Evolutionary conservation across 2,113 vertebrate genomes (phyloP), one percentile per base, ranked within the genome.

Genomic region (Lamprologus tigripictilis): DNA sequence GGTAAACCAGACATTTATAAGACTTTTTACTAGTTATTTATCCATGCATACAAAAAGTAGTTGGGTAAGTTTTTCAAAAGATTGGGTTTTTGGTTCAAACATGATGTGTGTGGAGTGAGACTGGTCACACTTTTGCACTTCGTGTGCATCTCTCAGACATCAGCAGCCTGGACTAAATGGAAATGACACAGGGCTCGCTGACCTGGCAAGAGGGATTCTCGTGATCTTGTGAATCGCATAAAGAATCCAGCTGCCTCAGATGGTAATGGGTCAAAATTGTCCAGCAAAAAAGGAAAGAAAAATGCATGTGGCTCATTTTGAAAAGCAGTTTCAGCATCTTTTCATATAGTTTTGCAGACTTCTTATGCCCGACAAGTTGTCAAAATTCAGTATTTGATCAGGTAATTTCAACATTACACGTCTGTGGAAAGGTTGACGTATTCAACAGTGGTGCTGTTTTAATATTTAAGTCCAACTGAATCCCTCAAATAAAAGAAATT

Each of bases 41-140:
- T 17, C 6, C 26, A 31, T 31, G 10, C 9, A 47, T 31, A 0
- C 73, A 31, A 31, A 31, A 31, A 19, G 26, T 19, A 0, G 6
- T 12, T n/a, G 16, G 16, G 1, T 49, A 31, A 4, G 26, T 31
- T 78, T 19, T 49, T 28, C 23, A 49, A 49, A 28, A 28, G 23
- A 47, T 28, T 76, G 6, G 8, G 1, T 47, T 47, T 76, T 76
- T 47, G 23, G 23, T 28, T 76, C 16, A 76, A 78, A 31, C 10
- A 47, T 5, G 45, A 78, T 11, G 14, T 31, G 26, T n/a, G 16
- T 51, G 2, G 45, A 31, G 45, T 31, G 26, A 78, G 71, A 19
- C 71, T 28, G 14, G 40, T 2, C 14, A 3, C 40, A 28, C 68
- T 31, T 49, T 49, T 78, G 71, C 71, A 49, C 1, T 10, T 78